Evolutionary conservation across 2,113 vertebrate species (phyloP).

Genomic region (Centropus unirufus): DNA sequence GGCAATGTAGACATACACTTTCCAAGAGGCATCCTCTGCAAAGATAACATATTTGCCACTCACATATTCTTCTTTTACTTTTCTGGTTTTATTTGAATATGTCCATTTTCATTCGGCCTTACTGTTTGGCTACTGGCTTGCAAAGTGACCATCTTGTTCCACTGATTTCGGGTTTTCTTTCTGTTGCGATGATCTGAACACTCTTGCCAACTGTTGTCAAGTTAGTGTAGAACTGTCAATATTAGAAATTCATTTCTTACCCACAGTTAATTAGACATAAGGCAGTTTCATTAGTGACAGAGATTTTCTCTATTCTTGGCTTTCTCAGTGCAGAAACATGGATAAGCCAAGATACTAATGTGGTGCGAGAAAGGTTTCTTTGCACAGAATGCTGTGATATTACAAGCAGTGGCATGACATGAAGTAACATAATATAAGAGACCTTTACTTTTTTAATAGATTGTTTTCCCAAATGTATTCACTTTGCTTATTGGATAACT

Average conservation of each 20-base stretch:
- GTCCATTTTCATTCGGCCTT: neutral
- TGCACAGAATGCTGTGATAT: neutral
- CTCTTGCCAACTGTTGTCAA: neutral
- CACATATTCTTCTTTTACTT: neutral
- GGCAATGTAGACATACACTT: neutral
- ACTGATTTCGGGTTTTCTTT: neutral
- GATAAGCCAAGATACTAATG: neutral
- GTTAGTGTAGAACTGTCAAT: neutral
- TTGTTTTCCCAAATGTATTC: neutral
- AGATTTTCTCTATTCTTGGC: neutral
- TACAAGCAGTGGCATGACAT: constrained; percentile 33
- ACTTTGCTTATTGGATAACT: constrained; percentile 5
- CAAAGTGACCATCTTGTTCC: neutral
- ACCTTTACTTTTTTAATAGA: neutral
- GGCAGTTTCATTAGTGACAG: neutral
- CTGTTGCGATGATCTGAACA: neutral
- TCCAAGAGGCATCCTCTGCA: neutral
- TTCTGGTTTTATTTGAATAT: neutral
- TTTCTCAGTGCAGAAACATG: neutral
- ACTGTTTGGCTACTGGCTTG: neutral
- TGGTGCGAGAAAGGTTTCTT: neutral
- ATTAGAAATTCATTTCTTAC: constrained; percentile 16
- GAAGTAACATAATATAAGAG: constrained; percentile 1
- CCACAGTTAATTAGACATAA: constrained; percentile 39
- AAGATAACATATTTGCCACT: neutral